Evolutionary conservation across 1,140 invertebrate species (phyloP).

Genomic region (Heliconius himera): DNA sequence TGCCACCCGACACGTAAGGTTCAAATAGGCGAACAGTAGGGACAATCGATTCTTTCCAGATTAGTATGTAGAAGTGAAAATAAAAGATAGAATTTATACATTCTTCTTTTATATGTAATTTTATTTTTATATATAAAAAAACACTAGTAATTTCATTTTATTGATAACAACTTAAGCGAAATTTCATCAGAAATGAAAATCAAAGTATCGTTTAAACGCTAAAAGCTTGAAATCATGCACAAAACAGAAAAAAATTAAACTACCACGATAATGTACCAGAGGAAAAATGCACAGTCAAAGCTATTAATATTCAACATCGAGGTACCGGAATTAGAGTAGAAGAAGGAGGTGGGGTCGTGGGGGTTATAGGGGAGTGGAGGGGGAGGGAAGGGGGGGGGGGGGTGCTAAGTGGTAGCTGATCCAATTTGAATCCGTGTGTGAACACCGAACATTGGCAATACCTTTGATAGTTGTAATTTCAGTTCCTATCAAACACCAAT

Average conservation of each 20-base stretch:
- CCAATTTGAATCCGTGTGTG: slow-evolving; percentile 22
- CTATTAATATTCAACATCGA: slow-evolving; percentile 29
- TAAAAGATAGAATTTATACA: no score
- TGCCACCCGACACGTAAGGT: no score
- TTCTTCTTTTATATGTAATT: no score
- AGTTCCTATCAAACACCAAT: not conserved
- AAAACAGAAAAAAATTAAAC: not conserved
- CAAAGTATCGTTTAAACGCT: not conserved
- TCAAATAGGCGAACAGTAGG: no score
- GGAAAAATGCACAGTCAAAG: slow-evolving; percentile 26
- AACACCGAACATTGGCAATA: slow-evolving; percentile 13
- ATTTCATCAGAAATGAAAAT: not conserved
- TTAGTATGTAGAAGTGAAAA: no score
- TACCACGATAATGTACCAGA: not conserved
- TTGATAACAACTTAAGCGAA: not conserved
- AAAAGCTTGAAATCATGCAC: not conserved
- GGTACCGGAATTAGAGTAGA: slow-evolving; percentile 17
- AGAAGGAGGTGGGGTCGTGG: not conserved
- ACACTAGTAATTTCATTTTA: no score
- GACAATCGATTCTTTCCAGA: no score
- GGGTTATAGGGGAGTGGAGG: not conserved
- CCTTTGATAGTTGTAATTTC: slow-evolving; percentile 19
- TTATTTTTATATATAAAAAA: no score
- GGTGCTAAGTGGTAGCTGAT: slow-evolving; percentile 3
- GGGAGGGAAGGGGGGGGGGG: not conserved